Evolutionary conservation across 2,113 vertebrate species (phyloP).

Genomic region (Chloebia gouldiae): DNA sequence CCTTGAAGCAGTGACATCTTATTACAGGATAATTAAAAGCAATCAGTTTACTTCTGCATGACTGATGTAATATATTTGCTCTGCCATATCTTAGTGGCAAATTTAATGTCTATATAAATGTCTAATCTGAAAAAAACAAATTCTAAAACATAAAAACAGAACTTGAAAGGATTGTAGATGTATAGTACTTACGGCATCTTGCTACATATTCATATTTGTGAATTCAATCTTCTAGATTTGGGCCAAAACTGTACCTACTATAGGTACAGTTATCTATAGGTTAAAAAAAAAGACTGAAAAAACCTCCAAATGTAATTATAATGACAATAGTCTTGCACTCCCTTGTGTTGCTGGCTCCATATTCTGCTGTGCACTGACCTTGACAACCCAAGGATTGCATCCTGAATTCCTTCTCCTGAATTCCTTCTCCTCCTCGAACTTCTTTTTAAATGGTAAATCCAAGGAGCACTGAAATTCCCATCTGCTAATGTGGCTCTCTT

Average conservation of each 20-base stretch:
- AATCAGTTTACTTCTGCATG: constrained; percentile 36
- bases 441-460: neutral
- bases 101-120: neutral
- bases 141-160: neutral
- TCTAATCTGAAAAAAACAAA: neutral
- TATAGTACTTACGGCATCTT: neutral
- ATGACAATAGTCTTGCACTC: neutral
- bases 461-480: neutral
- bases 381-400: neutral
- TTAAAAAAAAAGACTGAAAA: neutral
- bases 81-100: constrained; percentile 21
- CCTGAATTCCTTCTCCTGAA: neutral
- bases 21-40: constrained; percentile 43
- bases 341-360: neutral
- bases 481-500: neutral
- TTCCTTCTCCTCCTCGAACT: neutral
- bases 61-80: constrained; percentile 40
- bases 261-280: neutral
- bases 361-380: neutral
- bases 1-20: constrained; percentile 5
- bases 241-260: neutral
- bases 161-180: neutral
- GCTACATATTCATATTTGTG: neutral
- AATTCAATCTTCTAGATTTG: neutral
- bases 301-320: neutral